phyloP scores from a whole-genome alignment of 2,888 invertebrate species.

The Gryllus longicercus region DNA sequence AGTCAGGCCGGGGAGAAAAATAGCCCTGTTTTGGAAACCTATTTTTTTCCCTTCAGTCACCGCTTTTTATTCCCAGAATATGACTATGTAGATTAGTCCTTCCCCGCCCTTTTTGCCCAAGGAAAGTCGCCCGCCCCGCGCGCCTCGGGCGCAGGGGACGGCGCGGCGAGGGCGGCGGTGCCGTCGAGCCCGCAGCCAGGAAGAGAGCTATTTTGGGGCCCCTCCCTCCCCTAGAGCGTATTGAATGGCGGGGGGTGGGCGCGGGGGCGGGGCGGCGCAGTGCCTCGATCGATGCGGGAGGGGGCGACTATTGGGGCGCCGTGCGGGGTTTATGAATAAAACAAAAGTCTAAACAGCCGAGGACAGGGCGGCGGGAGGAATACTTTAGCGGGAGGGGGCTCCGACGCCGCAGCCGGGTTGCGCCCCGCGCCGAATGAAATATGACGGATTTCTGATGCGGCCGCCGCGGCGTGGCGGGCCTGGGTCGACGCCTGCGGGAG shows the following conservation, averaged over 20 bases:
- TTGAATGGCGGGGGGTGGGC: constrained; percentile 27
- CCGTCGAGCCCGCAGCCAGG: neutral
- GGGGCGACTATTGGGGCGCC: constrained; percentile 32
- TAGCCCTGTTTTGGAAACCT: constrained; percentile 17
- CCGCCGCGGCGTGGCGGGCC: no score
- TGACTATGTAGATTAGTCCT: constrained; percentile 10
- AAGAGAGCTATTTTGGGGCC: constrained; percentile 4
- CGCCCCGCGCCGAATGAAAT: no score
- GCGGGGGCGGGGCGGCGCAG: constrained; percentile 21
- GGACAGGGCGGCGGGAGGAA: constrained; percentile 44
- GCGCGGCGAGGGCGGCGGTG: neutral
- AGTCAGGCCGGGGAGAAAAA: constrained; percentile 8
- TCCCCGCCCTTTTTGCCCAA: constrained; percentile 17
- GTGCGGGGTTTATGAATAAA: constrained; percentile 50
- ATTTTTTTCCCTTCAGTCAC: constrained; percentile 17
- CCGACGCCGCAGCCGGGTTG: neutral
- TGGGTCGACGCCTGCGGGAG: no score
- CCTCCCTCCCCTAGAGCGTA: constrained; percentile 22
- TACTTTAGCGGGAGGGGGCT: constrained; percentile 35
- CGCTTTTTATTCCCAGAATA: constrained; percentile 17
- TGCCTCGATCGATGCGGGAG: constrained; percentile 19
- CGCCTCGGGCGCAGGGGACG: neutral
- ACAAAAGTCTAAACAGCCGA: constrained; percentile 50
- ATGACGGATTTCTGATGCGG: no score
- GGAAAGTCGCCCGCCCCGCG: neutral